These are phyloP conservation scores for Eristalis tenax DNA, from an alignment of 2,888 invertebrate species.

Conservation along the genomic window DNA sequence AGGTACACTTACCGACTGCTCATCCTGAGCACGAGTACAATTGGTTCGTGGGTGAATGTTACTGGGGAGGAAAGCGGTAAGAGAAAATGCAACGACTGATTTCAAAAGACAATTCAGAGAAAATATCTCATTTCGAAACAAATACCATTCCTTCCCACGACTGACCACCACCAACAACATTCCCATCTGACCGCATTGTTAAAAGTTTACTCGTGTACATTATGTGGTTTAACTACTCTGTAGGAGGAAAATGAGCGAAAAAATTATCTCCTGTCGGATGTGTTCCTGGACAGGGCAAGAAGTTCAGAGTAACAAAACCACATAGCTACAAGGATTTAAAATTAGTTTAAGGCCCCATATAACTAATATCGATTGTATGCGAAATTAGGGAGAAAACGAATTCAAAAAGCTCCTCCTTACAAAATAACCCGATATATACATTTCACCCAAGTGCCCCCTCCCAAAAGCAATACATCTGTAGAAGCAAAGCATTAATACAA, in stretches of 20 bases:
- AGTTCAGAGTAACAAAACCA: conserved; percentile 26
- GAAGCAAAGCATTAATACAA: conserved; percentile 22
- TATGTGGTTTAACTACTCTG: conserved; percentile 32
- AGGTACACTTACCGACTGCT: background rate
- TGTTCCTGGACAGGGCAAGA: background rate
- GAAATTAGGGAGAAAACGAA: background rate
- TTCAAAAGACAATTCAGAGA: conserved; percentile 23
- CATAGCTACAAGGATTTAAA: conserved; percentile 37
- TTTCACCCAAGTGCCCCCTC: conserved; percentile 21
- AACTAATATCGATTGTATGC: conserved; percentile 23
- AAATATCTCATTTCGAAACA: conserved; percentile 17
- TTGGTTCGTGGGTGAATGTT: background rate
- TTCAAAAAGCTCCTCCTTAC: background rate
- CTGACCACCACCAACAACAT: conserved; percentile 11
- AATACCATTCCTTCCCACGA: background rate
- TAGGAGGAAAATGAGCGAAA: background rate
- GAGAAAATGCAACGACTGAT: conserved; percentile 46
- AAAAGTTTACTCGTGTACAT: conserved; percentile 52
- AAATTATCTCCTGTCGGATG: conserved; percentile 28
- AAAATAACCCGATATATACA: background rate
- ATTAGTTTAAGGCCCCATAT: conserved; percentile 19
- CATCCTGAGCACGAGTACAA: conserved; percentile 24
- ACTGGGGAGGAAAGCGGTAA: background rate
- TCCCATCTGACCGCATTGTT: conserved; percentile 56
- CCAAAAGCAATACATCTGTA: conserved; percentile 40